Evolutionary conservation across 1,140 invertebrate genomes (phyloP).

Genomic region (Drosophila burlai): DNA sequence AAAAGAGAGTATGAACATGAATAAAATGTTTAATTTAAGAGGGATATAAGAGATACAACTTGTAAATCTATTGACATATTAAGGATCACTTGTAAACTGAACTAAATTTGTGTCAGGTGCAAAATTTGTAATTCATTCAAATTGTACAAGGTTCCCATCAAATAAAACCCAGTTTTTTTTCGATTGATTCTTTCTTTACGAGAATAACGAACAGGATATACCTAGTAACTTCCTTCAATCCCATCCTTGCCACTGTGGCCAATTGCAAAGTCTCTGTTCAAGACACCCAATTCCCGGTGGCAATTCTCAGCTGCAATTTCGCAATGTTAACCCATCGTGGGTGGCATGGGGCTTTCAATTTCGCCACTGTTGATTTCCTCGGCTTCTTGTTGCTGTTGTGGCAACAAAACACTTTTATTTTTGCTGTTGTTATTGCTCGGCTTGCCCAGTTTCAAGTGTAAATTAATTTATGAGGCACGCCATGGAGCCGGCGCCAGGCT

Average conservation of each 20-base stretch:
- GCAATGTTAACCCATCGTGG: constrained; percentile 43
- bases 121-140: background rate
- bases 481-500: constrained; percentile 66
- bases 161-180: background rate
- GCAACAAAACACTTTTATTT: constrained; percentile 53
- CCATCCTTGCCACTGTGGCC: background rate
- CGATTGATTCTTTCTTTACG: background rate
- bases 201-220: background rate
- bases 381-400: constrained; percentile 18
- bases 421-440: constrained; percentile 55
- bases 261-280: background rate
- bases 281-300: constrained; percentile 23
- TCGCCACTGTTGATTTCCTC: constrained; percentile 26
- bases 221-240: too few relatives aligned
- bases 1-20: background rate
- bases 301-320: constrained; percentile 36
- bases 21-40: background rate
- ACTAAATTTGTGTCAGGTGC: too few relatives aligned
- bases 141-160: background rate
- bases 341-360: constrained; percentile 40
- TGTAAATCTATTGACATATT: too few relatives aligned
- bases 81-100: too few relatives aligned
- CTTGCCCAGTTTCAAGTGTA: constrained; percentile 76
- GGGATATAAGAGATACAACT: too few relatives aligned
- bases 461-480: constrained; percentile 82